Percentiles rank a stretch among this genome's conserved stretches.
Evolutionary conservation across 2,113 vertebrate species (phyloP).

Genomic region (Electrona antarctica): DNA sequence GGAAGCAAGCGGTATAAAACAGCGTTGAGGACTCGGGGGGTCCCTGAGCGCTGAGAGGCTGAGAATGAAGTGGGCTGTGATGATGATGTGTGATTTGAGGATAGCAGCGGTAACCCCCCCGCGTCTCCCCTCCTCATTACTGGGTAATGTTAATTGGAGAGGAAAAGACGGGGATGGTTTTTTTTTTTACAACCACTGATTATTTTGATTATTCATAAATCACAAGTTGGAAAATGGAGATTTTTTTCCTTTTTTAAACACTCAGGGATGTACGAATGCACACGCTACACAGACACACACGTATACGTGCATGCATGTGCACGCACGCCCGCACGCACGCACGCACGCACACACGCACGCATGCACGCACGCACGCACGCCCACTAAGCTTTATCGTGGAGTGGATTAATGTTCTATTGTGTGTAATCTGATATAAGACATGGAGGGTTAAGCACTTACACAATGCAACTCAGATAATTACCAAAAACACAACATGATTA

Average conservation of each 20-base stretch:
- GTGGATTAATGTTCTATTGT: background rate
- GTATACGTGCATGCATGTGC: background rate
- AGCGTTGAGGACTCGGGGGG: slow-evolving; percentile 32
- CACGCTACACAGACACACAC: too few species aligned
- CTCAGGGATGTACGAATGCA: background rate
- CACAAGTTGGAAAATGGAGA: background rate
- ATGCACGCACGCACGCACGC: background rate
- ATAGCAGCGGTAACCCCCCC: slow-evolving; percentile 42
- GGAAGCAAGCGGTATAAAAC: slow-evolving; percentile 12
- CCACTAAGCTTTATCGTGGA: slow-evolving; percentile 11
- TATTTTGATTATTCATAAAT: slow-evolving; percentile 47
- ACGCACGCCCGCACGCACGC: background rate
- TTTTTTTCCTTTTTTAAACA: background rate
- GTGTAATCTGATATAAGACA: slow-evolving; percentile 8
- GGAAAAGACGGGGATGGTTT: slow-evolving; percentile 1
- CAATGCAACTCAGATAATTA: background rate
- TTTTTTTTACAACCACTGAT: slow-evolving; percentile 10
- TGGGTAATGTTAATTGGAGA: slow-evolving; percentile 62
- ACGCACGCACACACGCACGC: background rate
- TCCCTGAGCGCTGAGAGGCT: slow-evolving; percentile 41
- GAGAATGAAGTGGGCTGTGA: slow-evolving; percentile 29
- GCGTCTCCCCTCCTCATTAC: slow-evolving; percentile 56
- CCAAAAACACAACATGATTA: background rate
- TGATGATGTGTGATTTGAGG: slow-evolving; percentile 49
- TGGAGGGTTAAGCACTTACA: background rate